Evolutionary conservation across 2,888 invertebrate species (phyloP), one percentile per base, ranked within the genome.

Genomic region (Mimas tiliae): DNA sequence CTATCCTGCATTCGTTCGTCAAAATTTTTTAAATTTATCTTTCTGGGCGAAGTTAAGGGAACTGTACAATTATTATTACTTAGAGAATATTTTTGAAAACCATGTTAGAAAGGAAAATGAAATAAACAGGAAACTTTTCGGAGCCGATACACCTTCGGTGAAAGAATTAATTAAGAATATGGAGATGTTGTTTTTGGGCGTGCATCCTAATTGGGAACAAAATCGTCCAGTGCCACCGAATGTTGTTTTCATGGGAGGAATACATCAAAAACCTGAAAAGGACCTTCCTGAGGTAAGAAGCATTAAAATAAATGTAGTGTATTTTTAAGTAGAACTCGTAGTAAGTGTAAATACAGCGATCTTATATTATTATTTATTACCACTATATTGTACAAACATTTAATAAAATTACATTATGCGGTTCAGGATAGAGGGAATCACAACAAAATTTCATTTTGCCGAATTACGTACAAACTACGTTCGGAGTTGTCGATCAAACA

Each of bases 191-290:
- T 85, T 93, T 64, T 66, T 89, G 6, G 93, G 93, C 72, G 74
- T 82, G 0, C 85, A 91, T 77, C 83, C 86, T 0, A 65, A 87
- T n/a, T 85, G 85, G 74, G 79, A 80, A 50, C 74, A 74, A 4
- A 82, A 83, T 51, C 74, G 79, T 12, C 93, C 94, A 0, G 74
- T 88, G 0, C 84, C 91, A 14, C 87, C 91, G 0, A 79, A 79
- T 66, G 77, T 90, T 1, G 68, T 93, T 1, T 85, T 83, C 66
- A 85, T 92, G 66, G 89, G 91, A 64, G 91, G 92, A 9, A 68
- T 89, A 42, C 90, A 92, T 69, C 77, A 87, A 33, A 82, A 78
- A 11, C 79, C 81, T 14, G 66, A 78, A 1, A 83, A 87, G 52
- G 76, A 84, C 0, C 73, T 94, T 21, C 89, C 91, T 8, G 69